Conservation (phyloP, 1,140 invertebrate species). For the Druon quercuslanigerum region DNA sequence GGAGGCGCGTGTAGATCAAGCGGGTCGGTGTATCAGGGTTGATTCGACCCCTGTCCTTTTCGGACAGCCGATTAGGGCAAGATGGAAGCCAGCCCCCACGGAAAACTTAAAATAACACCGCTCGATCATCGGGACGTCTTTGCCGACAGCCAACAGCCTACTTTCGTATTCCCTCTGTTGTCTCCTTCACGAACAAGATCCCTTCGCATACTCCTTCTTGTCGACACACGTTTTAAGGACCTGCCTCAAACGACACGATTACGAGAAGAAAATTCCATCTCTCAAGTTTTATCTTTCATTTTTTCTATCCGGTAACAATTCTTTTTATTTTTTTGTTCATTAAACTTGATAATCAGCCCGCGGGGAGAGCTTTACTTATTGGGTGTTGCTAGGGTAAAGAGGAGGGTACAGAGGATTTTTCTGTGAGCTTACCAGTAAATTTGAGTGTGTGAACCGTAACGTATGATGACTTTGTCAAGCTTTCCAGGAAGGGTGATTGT, state of each 20-base stretch:
- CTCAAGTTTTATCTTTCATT: too few relatives aligned
- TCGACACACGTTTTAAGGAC: conserved; percentile 1
- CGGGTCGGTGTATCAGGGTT: conserved; percentile 43
- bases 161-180: conserved; percentile 61
- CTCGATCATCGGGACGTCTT: conserved; percentile 72
- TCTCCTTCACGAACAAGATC: conserved; percentile 21
- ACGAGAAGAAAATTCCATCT: not conserved
- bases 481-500: too few relatives aligned
- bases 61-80: conserved; percentile 74
- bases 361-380: too few relatives aligned
- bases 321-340: too few relatives aligned
- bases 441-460: too few relatives aligned
- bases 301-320: too few relatives aligned
- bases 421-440: too few relatives aligned
- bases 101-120: conserved; percentile 77
- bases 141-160: conserved; percentile 66
- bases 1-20: conserved; percentile 38
- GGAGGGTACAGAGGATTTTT: too few relatives aligned
- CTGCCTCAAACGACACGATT: conserved; percentile 9
- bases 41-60: conserved; percentile 40
- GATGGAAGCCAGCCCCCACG: conserved; percentile 64
- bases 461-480: too few relatives aligned
- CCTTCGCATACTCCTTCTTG: not conserved
- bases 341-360: too few relatives aligned
- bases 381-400: too few relatives aligned